A percentile compares a stretch with the other conserved stretches of the same genome.
Evolutionary conservation across 2,888 invertebrate species (phyloP).

Genomic region (Xestia xanthographa): DNA sequence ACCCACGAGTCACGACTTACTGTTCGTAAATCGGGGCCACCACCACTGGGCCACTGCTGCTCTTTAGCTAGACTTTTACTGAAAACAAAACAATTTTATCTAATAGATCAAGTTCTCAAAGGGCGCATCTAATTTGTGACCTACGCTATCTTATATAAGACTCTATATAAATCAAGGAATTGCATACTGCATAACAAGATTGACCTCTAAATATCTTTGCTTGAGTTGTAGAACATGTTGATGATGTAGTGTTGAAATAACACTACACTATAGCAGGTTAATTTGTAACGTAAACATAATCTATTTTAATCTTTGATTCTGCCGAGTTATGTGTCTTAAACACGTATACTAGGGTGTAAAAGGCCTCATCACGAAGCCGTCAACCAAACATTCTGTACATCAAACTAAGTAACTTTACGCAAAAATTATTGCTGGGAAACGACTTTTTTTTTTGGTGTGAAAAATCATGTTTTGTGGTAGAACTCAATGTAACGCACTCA

Average conservation of each 20-base stretch:
- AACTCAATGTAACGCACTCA: no score
- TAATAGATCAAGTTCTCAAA: not conserved
- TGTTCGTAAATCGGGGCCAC: no score
- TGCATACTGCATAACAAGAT: not conserved
- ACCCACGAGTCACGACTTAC: no score
- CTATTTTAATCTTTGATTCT: conserved; percentile 15
- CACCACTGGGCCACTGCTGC: no score
- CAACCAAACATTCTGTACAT: no score
- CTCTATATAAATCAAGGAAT: conserved; percentile 5
- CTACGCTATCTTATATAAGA: conserved; percentile 2
- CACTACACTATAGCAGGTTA: conserved; percentile 17
- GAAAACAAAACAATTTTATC: not conserved
- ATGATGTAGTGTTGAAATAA: conserved; percentile 7
- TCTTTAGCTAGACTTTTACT: no score
- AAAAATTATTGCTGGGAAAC: no score
- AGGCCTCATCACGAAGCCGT: no score
- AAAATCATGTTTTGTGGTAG: no score
- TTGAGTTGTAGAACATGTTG: conserved; percentile 1
- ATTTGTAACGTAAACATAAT: conserved; percentile 9
- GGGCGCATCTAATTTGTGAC: not conserved
- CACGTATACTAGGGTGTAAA: no score
- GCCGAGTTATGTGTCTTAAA: not conserved
- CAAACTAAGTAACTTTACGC: no score
- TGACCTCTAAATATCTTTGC: conserved; percentile 51
- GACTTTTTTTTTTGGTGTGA: no score